These are phyloP conservation scores for Hipparchia sbordonii DNA, from an alignment of 2,888 invertebrate genomes.

Conservation along the genomic window DNA sequence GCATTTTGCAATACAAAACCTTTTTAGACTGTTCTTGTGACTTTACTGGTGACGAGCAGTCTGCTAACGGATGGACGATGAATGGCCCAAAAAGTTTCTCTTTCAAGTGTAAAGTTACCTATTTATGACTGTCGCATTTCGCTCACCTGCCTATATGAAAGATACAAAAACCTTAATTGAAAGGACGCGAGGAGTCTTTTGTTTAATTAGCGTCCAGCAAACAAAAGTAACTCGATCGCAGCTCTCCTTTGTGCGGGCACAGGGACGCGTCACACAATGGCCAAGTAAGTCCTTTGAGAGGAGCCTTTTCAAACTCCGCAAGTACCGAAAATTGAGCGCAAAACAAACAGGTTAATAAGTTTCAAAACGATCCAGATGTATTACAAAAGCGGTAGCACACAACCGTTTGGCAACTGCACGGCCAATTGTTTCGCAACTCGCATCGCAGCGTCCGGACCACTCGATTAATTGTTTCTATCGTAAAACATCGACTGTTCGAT, in stretches of 20 bases:
- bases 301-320: constrained; percentile 62
- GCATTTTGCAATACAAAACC: constrained; percentile 54
- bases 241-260: constrained; percentile 64
- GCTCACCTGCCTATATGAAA: constrained; percentile 56
- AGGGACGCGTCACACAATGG: constrained; percentile 58
- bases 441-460: constrained; percentile 80
- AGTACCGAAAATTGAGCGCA: constrained; percentile 65
- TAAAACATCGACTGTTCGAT: constrained; percentile 64
- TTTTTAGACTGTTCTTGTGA: constrained; percentile 42
- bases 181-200: constrained; percentile 63
- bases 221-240: constrained; percentile 78
- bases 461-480: constrained; percentile 79
- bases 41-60: constrained; percentile 60
- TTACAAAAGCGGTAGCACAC: constrained; percentile 80
- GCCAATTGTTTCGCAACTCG: constrained; percentile 72
- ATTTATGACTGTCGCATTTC: constrained; percentile 50
- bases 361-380: constrained; percentile 83
- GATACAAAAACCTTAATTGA: constrained; percentile 49
- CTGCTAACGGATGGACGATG: constrained; percentile 55
- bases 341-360: constrained; percentile 80
- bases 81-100: constrained; percentile 52
- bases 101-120: constrained; percentile 30
- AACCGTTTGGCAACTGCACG: constrained; percentile 75
- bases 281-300: constrained; percentile 66
- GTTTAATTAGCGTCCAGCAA: constrained; percentile 74